Evolutionary conservation across 2,888 invertebrate species (phyloP).

Genomic region (Bimastos eiseni): DNA sequence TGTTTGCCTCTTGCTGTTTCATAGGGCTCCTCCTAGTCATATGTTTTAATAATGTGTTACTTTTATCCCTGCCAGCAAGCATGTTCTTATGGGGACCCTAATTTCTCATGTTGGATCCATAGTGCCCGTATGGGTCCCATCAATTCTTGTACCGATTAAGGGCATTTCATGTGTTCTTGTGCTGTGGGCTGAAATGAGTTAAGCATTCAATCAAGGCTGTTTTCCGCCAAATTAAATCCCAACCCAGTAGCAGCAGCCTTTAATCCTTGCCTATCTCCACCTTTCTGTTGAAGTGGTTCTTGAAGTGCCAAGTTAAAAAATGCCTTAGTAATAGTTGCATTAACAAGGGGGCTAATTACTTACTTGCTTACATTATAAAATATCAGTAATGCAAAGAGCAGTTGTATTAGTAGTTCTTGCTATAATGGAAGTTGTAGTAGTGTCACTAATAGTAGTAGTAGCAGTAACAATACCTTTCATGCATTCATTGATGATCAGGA

Average conservation of each 20-base stretch:
- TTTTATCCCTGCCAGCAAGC: not conserved
- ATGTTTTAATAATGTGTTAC: too few relatives aligned
- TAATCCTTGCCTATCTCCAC: not conserved
- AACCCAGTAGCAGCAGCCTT: not conserved
- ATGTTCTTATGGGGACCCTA: not conserved
- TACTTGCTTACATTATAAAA: not conserved
- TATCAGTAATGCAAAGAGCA: not conserved
- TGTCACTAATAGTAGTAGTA: not conserved
- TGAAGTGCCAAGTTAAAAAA: not conserved
- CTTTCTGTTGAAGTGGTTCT: not conserved
- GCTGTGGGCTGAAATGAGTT: not conserved
- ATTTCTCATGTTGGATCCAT: not conserved
- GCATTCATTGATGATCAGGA: not conserved
- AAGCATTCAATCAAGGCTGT: not conserved
- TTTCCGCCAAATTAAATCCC: too few relatives aligned
- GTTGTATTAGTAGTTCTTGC: not conserved
- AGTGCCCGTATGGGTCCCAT: not conserved
- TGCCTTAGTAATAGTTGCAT: not conserved
- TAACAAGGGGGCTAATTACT: not conserved
- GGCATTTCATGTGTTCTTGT: not conserved
- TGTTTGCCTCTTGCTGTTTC: not conserved
- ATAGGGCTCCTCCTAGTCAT: not conserved
- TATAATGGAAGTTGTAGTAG: too few relatives aligned
- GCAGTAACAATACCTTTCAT: not conserved
- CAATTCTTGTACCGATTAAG: not conserved